A percentile compares a stretch with the other conserved stretches of the same genome.
Evolutionary conservation across 2,113 vertebrate genomes (phyloP).

Genomic region (Tenebrosternarchus preto): DNA sequence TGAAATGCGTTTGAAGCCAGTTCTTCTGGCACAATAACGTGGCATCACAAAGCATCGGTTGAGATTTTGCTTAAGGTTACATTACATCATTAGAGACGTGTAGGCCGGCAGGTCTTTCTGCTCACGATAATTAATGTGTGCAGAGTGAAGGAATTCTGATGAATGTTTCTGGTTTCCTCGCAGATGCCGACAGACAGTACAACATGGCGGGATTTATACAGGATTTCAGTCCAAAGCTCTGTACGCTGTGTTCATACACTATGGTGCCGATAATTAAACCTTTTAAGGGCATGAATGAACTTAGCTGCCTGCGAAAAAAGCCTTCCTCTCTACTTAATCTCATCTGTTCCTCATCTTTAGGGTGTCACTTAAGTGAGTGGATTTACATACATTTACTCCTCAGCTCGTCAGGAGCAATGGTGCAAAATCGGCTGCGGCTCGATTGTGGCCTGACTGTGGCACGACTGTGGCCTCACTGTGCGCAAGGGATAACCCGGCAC

Average conservation of each 20-base stretch:
- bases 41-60: conserved; percentile 26
- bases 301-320: conserved; percentile 50
- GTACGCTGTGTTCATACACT: conserved; percentile 47
- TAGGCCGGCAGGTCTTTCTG: conserved; percentile 31
- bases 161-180: conserved; percentile 40
- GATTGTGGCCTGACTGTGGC: conserved; percentile 39
- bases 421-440: conserved; percentile 22
- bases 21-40: not conserved
- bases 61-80: conserved; percentile 26
- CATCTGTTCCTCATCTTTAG: conserved; percentile 59
- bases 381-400: conserved; percentile 62
- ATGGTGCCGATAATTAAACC: conserved; percentile 54
- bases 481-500: not conserved
- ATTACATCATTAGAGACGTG: conserved; percentile 26
- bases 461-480: conserved; percentile 36
- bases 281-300: conserved; percentile 60
- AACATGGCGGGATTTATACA: conserved; percentile 47
- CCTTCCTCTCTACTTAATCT: conserved; percentile 56
- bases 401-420: conserved; percentile 36
- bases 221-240: conserved; percentile 50
- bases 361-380: conserved; percentile 55
- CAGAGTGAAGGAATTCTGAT: conserved; percentile 43
- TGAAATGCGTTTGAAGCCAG: not conserved
- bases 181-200: conserved; percentile 42
- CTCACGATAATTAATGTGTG: conserved; percentile 46